Percentiles rank a stretch among this genome's conserved stretches.
Evolutionary conservation across 2,888 invertebrate species (phyloP).

Genomic region (Rhodophaea formosa): DNA sequence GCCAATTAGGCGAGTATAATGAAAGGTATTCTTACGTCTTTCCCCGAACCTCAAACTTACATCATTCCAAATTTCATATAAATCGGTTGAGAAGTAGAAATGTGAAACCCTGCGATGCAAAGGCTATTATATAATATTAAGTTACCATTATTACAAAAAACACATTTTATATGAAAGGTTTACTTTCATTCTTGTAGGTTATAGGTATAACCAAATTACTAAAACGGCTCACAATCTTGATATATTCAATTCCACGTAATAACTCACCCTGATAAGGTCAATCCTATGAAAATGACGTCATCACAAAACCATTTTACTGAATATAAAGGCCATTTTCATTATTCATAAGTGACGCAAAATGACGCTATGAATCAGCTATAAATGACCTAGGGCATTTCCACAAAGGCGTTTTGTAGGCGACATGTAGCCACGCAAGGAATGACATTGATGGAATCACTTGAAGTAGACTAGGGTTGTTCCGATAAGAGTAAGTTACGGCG

Average conservation of each 20-base stretch:
- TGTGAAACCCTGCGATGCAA: too few species aligned
- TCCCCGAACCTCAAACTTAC: too few species aligned
- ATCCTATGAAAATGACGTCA: slow-evolving; percentile 31
- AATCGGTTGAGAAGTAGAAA: too few species aligned
- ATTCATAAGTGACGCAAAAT: slow-evolving; percentile 53
- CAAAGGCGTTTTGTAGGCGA: slow-evolving; percentile 31
- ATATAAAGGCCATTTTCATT: slow-evolving; percentile 51
- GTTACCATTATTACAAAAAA: too few species aligned
- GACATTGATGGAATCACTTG: slow-evolving; percentile 36
- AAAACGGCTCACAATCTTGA: background rate
- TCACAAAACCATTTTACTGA: slow-evolving; percentile 29
- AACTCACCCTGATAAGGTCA: slow-evolving; percentile 16
- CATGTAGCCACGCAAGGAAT: slow-evolving; percentile 36
- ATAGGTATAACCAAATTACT: background rate
- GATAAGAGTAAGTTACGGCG: slow-evolving; percentile 3
- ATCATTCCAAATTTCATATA: too few species aligned
- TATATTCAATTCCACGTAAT: slow-evolving; percentile 1
- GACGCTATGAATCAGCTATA: slow-evolving; percentile 50
- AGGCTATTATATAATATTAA: too few species aligned
- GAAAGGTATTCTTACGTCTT: too few species aligned
- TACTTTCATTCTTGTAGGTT: too few species aligned
- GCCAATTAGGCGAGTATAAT: too few species aligned
- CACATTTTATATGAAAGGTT: too few species aligned
- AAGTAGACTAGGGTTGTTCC: background rate
- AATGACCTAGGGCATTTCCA: slow-evolving; percentile 47